Base-by-base conservation (phyloP, 2,113 vertebrate genomes). In the Murina feae region DNA sequence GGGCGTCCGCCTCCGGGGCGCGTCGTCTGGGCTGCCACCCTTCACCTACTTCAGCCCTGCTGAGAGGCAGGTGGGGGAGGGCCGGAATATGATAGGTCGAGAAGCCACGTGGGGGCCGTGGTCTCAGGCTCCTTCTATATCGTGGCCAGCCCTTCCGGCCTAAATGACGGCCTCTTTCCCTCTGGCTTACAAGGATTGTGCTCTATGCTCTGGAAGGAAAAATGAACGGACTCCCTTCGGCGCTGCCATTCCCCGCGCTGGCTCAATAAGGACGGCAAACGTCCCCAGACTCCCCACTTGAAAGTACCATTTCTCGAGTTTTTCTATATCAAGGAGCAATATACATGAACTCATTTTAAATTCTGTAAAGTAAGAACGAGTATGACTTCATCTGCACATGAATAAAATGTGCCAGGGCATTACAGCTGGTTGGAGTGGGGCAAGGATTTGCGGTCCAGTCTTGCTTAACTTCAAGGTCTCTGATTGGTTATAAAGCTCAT, bases 1-100 rank as follows among this genome's bases (percentile, higher is more conserved):
- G n/a, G 86, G 88, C 90, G 84, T 90, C 94, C n/a, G 94, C 89
- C 91, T 89, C 86, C 55, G 76, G 63, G 53, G 76, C 81, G 42
- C 7, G 47, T 84, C 66, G 30, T 44, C 32, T 0, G 0, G 3
- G 80, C 83, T 86, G 65, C 94, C 65, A 76, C 87, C 76, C 75
- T 83, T 80, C 86, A 71, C 80, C 83, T 71, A 17, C 69, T 66
- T 42, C 37, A 5, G 87, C 53, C 44, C 14, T 0, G 51, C 30
- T 0, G 2, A 8, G 35, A 2, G 0, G 49, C 28, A 11, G 35
- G 20, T 21, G 49, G 89, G 92, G 83, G 78, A 49, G 42, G 95
- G 63, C 12, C 1, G 16, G 32, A 5, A 68, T n/a, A n/a, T n/a
- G 14, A 6, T 81, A 8, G 21, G 10, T 3, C 1, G 23, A 1